Evolutionary conservation across 2,797 vertebrate genomes (phyloP), one percentile per base, ranked within the genome.

Genomic region (Girardinus metallicus): DNA sequence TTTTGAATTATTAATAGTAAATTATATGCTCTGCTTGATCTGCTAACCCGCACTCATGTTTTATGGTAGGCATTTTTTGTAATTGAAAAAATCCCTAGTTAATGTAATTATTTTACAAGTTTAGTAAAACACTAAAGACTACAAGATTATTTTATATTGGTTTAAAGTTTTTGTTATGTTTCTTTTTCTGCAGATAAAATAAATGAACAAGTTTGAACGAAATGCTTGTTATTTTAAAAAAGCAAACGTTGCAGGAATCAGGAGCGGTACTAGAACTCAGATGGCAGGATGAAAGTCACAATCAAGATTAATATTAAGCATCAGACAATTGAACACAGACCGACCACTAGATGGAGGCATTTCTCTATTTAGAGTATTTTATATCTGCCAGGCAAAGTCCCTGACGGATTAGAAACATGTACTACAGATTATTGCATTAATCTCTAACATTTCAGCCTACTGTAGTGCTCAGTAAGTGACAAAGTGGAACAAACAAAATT

Each of bases 271-370:
- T 7, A 16, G 23, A 68, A 76, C 10, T 7, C 79, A 86, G 83
- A 79, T 71, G 81, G 79, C 73, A 84, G 70, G 5, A 80, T n/a
- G 73, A 70, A 26, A 26, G 44, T 44, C 12, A 0, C n/a, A 44
- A 66, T 36, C 2, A 1, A 6, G 26, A 74, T 74, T 23, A 26
- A 23, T 31, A n/a, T 44, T 12, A 34, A 47, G n/a, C 18, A 49
- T 23, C 1, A 16, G 2, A n/a, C 0, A 2, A 11, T 26, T 39
- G 11, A 55, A 43, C 12, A 55, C 11, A 44, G 39, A 21, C 18
- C 1, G 36, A 26, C 0, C 93, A 89, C 88, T 91, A 92, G 92
- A 71, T 88, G 91, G 81, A 81, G 81, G 66, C 62, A 77, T 83
- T 77, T 77, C 60, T 87, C 49, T 31, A 74, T 15, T 71, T 43